phyloP scores from a whole-genome alignment of 2,113 vertebrate species.

The Sebastes schlegelii region DNA sequence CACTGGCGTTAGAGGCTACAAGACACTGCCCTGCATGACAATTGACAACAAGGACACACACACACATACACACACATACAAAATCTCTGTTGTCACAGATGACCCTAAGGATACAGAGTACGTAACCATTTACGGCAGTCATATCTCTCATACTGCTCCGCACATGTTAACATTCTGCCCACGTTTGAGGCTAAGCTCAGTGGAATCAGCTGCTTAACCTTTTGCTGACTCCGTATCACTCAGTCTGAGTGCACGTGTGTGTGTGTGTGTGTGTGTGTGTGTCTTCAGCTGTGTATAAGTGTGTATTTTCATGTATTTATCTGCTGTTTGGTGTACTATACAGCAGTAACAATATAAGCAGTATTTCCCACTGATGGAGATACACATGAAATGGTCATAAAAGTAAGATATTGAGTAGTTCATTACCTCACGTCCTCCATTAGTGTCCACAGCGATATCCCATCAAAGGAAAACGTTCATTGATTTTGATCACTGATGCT shows the following conservation, averaged over 20 bases:
- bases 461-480: not conserved
- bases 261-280: not conserved
- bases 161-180: constrained; percentile 19
- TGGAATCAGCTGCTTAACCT: constrained; percentile 33
- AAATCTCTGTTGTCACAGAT: not conserved
- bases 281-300: not conserved
- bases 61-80: not conserved
- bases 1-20: not conserved
- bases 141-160: not conserved
- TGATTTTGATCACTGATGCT: not conserved
- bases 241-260: not conserved
- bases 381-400: not conserved
- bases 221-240: constrained; percentile 24
- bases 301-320: not conserved
- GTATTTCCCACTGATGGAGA: not conserved
- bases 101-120: constrained; percentile 13
- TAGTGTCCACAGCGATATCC: not conserved
- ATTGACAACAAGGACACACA: not conserved
- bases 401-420: not conserved
- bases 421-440: not conserved
- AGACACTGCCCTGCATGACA: not conserved
- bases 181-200: constrained; percentile 12
- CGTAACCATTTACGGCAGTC: not conserved
- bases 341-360: not conserved
- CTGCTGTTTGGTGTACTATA: not conserved